phyloP scores from a whole-genome alignment of 2,797 vertebrate genomes.

The Megaceryle alcyon region DNA sequence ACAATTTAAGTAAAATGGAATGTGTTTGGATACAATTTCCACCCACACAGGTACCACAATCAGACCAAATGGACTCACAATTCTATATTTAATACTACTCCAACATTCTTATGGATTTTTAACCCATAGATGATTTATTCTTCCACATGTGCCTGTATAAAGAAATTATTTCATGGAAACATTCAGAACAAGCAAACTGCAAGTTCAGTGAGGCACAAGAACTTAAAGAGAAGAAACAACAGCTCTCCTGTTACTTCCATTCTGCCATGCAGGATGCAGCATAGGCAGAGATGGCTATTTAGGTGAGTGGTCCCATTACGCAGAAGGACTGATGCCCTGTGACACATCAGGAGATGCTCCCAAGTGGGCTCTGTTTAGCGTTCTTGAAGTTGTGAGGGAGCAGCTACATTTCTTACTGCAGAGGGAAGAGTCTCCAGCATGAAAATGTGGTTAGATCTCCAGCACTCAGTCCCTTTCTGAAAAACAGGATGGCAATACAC shows the following conservation, averaged over 20 bases:
- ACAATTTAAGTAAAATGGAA: background rate
- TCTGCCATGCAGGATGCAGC: fast-evolving
- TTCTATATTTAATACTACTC: background rate
- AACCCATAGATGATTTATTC: background rate
- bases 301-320: fast-evolving
- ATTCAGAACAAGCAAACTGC: background rate
- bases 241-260: background rate
- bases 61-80: background rate
- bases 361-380: fast-evolving
- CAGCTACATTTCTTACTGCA: background rate
- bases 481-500: background rate
- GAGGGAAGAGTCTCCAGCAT: background rate
- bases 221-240: background rate
- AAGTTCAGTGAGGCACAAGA: background rate
- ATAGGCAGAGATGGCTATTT: fast-evolving
- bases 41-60: background rate
- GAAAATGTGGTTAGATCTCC: background rate
- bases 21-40: background rate
- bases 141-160: background rate
- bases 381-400: background rate
- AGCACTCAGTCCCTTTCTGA: background rate
- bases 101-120: background rate
- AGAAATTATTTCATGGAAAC: background rate
- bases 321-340: background rate
- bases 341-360: background rate